Percentiles rank a stretch among this genome's conserved stretches.
Evolutionary conservation across 2,888 invertebrate species (phyloP).

Genomic region (Drosophila mulleri): DNA sequence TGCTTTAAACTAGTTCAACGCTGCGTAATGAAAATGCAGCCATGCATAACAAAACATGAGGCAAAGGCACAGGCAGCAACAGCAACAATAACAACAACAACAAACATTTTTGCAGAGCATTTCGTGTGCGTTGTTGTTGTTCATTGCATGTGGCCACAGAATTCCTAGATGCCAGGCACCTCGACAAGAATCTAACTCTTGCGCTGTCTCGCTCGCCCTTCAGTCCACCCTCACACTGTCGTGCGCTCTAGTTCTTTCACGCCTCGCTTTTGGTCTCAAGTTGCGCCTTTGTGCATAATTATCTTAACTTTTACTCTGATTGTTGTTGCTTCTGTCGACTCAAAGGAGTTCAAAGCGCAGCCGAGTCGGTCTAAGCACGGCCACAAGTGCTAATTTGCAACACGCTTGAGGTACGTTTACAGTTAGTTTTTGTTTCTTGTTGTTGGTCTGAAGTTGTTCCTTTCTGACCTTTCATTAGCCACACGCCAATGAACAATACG

Average conservation of each 20-base stretch:
- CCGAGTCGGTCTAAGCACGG: conserved; percentile 20
- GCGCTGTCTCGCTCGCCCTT: conserved; percentile 3
- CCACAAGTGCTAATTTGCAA: conserved; percentile 53
- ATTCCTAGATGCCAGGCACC: conserved; percentile 46
- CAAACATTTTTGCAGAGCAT: conserved; percentile 32
- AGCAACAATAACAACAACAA: conserved; percentile 8
- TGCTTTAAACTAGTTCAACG: conserved; percentile 67
- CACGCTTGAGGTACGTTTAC: conserved; percentile 49
- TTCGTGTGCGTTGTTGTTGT: conserved; percentile 30
- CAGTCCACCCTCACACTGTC: neutral
- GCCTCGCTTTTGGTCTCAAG: conserved; percentile 13
- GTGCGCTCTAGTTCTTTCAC: neutral
- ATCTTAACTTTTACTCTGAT: conserved; percentile 52
- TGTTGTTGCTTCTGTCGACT: conserved; percentile 40
- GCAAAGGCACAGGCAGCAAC: conserved; percentile 25
- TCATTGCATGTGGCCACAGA: conserved; percentile 47
- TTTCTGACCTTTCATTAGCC: conserved; percentile 61
- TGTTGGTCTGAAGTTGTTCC: conserved; percentile 20
- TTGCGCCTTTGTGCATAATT: conserved; percentile 57
- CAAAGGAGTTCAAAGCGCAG: conserved; percentile 63
- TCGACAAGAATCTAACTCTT: conserved; percentile 39
- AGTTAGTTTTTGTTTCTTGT: conserved; percentile 28
- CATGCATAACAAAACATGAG: conserved; percentile 65
- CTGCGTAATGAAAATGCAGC: conserved; percentile 75
- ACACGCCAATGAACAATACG: conserved; percentile 56